Evolutionary conservation across 1,140 invertebrate genomes (phyloP).

Genomic region (Oreohelix idahoensis): DNA sequence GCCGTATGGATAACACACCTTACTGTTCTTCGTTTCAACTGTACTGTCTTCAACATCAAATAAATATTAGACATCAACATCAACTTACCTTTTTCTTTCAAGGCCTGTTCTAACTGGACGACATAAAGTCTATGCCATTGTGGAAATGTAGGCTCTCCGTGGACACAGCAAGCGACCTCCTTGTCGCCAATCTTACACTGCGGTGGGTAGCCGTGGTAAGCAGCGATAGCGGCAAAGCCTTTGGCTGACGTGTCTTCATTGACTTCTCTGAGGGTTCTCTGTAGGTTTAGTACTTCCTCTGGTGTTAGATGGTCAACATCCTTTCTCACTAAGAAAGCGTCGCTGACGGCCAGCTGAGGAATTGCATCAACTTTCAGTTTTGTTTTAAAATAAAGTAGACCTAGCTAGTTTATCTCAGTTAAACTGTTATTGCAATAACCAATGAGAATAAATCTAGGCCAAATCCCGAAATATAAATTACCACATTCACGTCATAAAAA

Average conservation of each 20-base stretch:
- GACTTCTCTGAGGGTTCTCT: conserved; percentile 22
- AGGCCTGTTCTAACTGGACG: conserved; percentile 45
- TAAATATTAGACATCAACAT: too few species aligned
- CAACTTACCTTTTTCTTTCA: conserved; percentile 32
- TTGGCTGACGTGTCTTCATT: not conserved
- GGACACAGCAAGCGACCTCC: conserved; percentile 46
- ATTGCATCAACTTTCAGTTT: not conserved
- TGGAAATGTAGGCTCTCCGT: conserved; percentile 50
- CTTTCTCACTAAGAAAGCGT: conserved; percentile 29
- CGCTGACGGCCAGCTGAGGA: not conserved
- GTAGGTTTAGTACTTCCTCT: conserved; percentile 35
- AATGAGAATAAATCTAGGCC: too few species aligned
- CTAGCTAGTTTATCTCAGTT: too few species aligned
- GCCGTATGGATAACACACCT: too few species aligned
- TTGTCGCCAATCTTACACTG: conserved; percentile 35
- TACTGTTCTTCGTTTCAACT: too few species aligned
- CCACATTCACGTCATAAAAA: too few species aligned
- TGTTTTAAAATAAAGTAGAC: too few species aligned
- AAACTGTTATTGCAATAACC: too few species aligned
- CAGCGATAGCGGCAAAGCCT: conserved; percentile 40
- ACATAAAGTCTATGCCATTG: conserved; percentile 53
- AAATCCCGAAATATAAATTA: too few species aligned
- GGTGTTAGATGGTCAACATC: conserved; percentile 39
- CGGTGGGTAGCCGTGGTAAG: conserved; percentile 49
- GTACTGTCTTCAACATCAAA: too few species aligned